These are phyloP conservation scores for Paedocypris micromegethes DNA, from an alignment of 2,797 vertebrate genomes.

Conservation along the genomic window DNA sequence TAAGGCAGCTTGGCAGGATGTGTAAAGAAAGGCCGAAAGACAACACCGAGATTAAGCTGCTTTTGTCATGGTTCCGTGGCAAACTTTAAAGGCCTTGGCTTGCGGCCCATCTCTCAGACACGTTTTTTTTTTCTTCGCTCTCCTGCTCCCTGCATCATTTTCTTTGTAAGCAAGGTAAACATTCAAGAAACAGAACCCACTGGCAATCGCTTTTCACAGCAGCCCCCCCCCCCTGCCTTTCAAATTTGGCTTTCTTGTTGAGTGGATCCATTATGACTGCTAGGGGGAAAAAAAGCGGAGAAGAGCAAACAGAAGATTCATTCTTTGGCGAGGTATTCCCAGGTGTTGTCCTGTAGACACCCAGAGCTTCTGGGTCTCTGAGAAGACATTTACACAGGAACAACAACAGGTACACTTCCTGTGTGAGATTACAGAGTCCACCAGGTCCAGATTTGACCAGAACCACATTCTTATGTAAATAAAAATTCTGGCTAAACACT, in stretches of 20 bases:
- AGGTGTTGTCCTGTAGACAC: conserved; percentile 42
- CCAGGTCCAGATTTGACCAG: too few species aligned
- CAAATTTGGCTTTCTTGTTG: conserved; percentile 63
- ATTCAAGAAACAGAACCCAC: conserved; percentile 58
- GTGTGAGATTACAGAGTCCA: too few species aligned
- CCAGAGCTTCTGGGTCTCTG: conserved; percentile 31
- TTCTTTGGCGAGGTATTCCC: conserved; percentile 51
- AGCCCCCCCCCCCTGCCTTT: conserved; percentile 56
- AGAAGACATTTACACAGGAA: conserved; percentile 35
- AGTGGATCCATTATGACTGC: conserved; percentile 48
- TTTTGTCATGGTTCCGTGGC: conserved; percentile 82
- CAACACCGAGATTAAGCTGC: conserved; percentile 79
- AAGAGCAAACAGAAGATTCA: conserved; percentile 45
- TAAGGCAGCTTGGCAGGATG: conserved; percentile 68
- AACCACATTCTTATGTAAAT: too few species aligned
- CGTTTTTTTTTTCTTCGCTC: conserved; percentile 59
- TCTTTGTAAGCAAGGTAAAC: conserved; percentile 59
- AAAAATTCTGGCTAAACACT: too few species aligned
- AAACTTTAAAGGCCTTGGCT: conserved; percentile 79
- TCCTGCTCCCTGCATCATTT: conserved; percentile 57
- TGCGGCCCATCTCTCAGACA: conserved; percentile 70
- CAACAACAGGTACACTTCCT: not conserved
- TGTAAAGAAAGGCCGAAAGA: conserved; percentile 73
- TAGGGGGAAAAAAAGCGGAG: conserved; percentile 26
- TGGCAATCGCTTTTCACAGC: conserved; percentile 49